Evolutionary conservation across 1,140 invertebrate genomes (phyloP).

Genomic region (Antheraea mylitta): DNA sequence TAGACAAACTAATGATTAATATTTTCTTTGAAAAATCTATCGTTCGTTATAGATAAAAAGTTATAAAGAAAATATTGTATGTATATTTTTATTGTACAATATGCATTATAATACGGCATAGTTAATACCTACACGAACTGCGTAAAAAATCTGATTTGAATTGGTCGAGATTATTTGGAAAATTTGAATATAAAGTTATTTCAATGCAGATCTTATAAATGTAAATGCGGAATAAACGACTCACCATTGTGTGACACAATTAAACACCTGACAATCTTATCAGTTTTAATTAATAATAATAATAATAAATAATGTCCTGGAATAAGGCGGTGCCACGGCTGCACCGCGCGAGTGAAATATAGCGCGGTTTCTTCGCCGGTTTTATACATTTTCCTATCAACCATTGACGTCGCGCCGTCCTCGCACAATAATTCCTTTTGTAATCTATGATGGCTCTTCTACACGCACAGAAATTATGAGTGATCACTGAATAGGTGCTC

Average conservation of each 20-base stretch:
- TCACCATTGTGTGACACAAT: background rate
- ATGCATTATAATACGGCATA: no score
- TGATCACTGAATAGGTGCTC: background rate
- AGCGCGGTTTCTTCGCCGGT: slow-evolving; percentile 15
- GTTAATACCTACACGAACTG: no score
- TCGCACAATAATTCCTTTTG: slow-evolving; percentile 25
- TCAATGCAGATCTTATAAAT: no score
- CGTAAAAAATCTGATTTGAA: no score
- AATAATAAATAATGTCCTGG: background rate
- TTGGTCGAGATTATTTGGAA: no score
- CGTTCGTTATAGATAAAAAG: no score
- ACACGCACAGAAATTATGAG: background rate
- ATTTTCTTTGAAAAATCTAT: no score
- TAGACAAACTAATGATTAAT: no score
- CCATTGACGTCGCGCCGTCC: slow-evolving; percentile 16
- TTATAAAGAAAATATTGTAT: no score
- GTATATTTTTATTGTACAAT: no score
- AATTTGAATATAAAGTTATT: no score
- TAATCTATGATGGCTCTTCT: slow-evolving; percentile 21
- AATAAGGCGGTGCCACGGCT: slow-evolving; percentile 14
- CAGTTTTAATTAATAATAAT: background rate
- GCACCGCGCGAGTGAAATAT: slow-evolving; percentile 24
- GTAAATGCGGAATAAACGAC: background rate
- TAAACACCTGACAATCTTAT: background rate
- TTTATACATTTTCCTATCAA: slow-evolving; percentile 37